These are phyloP conservation scores for Malthinus flaveolus DNA, from an alignment of 2,888 invertebrate genomes.

Conservation along the genomic window DNA sequence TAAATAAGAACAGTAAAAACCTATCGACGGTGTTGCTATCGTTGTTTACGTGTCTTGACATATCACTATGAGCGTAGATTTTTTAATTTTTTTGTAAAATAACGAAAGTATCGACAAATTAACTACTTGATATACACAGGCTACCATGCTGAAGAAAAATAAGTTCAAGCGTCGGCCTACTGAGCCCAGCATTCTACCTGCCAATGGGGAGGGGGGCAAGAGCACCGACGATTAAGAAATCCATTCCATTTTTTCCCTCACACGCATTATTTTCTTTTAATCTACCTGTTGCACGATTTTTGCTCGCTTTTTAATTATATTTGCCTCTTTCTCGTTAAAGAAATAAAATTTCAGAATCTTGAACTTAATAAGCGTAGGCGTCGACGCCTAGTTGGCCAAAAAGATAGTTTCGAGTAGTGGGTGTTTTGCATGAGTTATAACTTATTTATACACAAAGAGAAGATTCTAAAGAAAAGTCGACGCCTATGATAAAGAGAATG, in stretches of 20 bases:
- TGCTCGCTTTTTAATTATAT: slow-evolving; percentile 24
- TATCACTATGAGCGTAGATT: not conserved
- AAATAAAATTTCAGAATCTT: too few species aligned
- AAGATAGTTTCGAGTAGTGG: not conserved
- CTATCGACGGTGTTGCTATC: slow-evolving; percentile 16
- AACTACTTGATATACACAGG: slow-evolving; percentile 62
- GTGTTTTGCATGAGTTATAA: not conserved
- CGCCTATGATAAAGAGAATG: slow-evolving; percentile 5
- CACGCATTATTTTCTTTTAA: slow-evolving; percentile 4
- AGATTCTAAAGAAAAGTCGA: not conserved
- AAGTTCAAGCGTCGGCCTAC: slow-evolving; percentile 96
- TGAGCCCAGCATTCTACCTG: slow-evolving; percentile 75
- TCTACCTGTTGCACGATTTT: slow-evolving; percentile 24
- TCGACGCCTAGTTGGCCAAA: not conserved
- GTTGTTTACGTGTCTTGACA: too few species aligned
- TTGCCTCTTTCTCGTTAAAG: slow-evolving; percentile 2
- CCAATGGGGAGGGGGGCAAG: slow-evolving; percentile 72
- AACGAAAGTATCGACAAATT: slow-evolving; percentile 14
- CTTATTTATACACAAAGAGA: too few species aligned
- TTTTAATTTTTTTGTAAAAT: too few species aligned
- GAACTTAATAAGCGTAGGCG: not conserved
- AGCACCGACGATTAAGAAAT: slow-evolving; percentile 61
- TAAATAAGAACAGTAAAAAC: slow-evolving; percentile 11
- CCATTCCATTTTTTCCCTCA: slow-evolving; percentile 38
- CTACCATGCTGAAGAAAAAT: slow-evolving; percentile 99